Conservation (phyloP, 1,140 invertebrate genomes). For the Trissolcus basalis region DNA sequence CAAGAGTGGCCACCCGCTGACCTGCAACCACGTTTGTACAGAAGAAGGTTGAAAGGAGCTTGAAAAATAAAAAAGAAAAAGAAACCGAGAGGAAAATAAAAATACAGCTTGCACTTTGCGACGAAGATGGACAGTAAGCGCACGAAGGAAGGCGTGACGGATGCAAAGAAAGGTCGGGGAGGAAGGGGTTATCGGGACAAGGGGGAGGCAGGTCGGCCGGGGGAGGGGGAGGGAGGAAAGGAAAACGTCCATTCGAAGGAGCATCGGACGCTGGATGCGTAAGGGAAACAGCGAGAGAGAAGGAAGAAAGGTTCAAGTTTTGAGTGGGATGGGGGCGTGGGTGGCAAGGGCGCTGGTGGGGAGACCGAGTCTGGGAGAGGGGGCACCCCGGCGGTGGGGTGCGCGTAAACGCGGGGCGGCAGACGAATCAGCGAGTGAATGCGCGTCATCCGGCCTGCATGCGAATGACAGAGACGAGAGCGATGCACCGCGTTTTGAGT, state of each 20-base stretch:
- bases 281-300: slow-evolving; percentile 41
- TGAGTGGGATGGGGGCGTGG: slow-evolving; percentile 71
- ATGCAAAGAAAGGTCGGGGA: slow-evolving; percentile 23
- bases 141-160: slow-evolving; percentile 50
- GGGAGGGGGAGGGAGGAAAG: slow-evolving; percentile 21
- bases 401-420: slow-evolving; percentile 59
- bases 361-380: slow-evolving; percentile 44
- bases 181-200: slow-evolving; percentile 34
- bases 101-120: slow-evolving; percentile 29
- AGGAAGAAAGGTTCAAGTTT: slow-evolving; percentile 25
- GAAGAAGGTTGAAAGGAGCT: not conserved
- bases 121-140: slow-evolving; percentile 36
- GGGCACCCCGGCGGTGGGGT: slow-evolving; percentile 63
- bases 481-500: slow-evolving; percentile 10
- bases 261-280: slow-evolving; percentile 48
- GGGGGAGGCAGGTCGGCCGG: slow-evolving; percentile 27
- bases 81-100: slow-evolving; percentile 7
- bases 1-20: not conserved
- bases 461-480: slow-evolving; percentile 20
- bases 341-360: slow-evolving; percentile 67
- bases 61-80: slow-evolving; percentile 15
- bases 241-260: slow-evolving; percentile 49
- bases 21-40: not conserved
- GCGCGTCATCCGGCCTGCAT: slow-evolving; percentile 13
- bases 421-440: slow-evolving; percentile 18